Conservation (phyloP, 1,140 invertebrate genomes). For the Calycopis cecrops region DNA sequence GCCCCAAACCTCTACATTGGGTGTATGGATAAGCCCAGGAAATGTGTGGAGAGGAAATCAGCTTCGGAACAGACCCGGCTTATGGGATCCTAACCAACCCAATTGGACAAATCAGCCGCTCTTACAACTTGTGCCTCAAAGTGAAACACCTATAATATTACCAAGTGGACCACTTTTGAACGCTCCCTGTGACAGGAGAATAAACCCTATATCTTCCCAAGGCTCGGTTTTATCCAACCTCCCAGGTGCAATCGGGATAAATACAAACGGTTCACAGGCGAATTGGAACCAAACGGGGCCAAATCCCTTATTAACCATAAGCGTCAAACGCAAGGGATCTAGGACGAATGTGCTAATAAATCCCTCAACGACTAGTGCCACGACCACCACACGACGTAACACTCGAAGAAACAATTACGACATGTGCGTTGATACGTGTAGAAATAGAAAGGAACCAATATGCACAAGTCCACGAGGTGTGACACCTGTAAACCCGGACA, state of each 20-base stretch:
- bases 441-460: constrained; percentile 44
- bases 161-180: too few relatives aligned
- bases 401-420: constrained; percentile 49
- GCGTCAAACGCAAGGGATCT: constrained; percentile 42
- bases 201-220: neutral
- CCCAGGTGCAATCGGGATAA: neutral
- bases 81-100: neutral
- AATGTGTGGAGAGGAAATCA: too few relatives aligned
- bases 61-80: neutral
- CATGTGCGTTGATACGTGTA: constrained; percentile 48
- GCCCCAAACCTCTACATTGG: constrained; percentile 1
- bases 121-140: too few relatives aligned
- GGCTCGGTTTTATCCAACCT: neutral
- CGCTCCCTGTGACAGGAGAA: too few relatives aligned
- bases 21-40: too few relatives aligned
- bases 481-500: constrained; percentile 42
- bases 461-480: constrained; percentile 45
- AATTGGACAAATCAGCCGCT: neutral
- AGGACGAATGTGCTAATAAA: constrained; percentile 49
- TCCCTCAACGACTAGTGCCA: constrained; percentile 15
- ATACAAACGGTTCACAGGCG: neutral
- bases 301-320: constrained; percentile 40
- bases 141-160: too few relatives aligned
- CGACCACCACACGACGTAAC: constrained; percentile 34
- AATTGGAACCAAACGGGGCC: constrained; percentile 4